Conservation (phyloP, 2,113 vertebrate species). For the Spermophilus dauricus region DNA sequence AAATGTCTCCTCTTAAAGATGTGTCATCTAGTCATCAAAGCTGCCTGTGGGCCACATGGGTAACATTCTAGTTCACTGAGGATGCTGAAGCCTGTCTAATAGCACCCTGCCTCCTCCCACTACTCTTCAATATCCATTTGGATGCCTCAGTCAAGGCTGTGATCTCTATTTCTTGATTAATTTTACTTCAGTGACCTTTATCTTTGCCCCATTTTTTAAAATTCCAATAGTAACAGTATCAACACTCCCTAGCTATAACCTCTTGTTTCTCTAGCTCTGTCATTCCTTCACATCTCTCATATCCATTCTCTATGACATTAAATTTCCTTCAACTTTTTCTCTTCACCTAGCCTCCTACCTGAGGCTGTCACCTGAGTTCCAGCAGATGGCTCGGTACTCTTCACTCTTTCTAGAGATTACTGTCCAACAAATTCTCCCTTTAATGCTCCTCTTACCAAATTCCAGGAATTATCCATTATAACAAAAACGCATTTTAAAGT, state of each 20-base stretch:
- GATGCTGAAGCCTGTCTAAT: neutral
- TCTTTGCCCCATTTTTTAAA: neutral
- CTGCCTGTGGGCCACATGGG: neutral
- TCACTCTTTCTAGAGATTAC: neutral
- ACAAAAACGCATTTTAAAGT: constrained; percentile 38
- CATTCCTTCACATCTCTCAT: neutral
- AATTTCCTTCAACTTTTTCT: neutral
- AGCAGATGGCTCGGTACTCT: neutral
- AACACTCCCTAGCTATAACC: neutral
- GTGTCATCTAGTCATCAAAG: neutral
- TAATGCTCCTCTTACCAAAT: neutral
- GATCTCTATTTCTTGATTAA: neutral
- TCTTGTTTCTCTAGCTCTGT: neutral
- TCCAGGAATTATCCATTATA: neutral
- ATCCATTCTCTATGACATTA: neutral
- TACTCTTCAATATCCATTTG: neutral
- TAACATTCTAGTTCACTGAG: neutral
- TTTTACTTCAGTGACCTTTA: neutral
- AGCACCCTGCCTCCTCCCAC: accelerated
- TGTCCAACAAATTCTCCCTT: neutral
- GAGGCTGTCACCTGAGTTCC: neutral
- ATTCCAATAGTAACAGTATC: neutral
- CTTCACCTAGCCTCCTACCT: neutral
- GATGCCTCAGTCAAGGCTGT: neutral
- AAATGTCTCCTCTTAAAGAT: neutral